A percentile compares a stretch with the other conserved stretches of the same genome.
Conservation (phyloP, 2,888 invertebrate genomes). For the Morpho helenor region DNA sequence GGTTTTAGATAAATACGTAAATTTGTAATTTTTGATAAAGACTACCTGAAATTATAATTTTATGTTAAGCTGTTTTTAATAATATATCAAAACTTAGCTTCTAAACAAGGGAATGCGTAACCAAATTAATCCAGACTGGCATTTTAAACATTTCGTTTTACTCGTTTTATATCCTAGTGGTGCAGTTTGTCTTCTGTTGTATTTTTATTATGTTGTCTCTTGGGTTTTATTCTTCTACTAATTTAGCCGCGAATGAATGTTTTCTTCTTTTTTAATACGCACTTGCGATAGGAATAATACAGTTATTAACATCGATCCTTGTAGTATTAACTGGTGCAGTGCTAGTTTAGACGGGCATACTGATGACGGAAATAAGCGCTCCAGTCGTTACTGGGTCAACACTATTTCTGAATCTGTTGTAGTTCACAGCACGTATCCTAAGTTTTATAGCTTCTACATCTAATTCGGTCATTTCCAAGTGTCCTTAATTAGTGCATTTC, state of each 20-base stretch:
- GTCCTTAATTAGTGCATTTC: constrained; percentile 40
- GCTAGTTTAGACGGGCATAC: constrained; percentile 46
- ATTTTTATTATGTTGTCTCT: constrained; percentile 20
- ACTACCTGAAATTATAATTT: no score
- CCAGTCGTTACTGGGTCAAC: constrained; percentile 75
- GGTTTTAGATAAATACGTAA: no score
- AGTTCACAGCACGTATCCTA: constrained; percentile 56
- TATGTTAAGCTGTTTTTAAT: no score
- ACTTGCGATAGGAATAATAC: constrained; percentile 26
- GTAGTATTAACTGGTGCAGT: constrained; percentile 38
- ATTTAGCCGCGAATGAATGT: constrained; percentile 15
- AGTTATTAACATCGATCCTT: constrained; percentile 38
- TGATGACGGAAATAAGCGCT: constrained; percentile 76
- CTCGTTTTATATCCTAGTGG: constrained; percentile 10
- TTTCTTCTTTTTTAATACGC: constrained; percentile 21
- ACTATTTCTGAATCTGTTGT: constrained; percentile 73
- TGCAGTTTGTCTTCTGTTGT: constrained; percentile 18
- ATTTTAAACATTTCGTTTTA: constrained; percentile 1
- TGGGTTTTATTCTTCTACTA: constrained; percentile 21
- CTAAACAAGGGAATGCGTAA: not conserved
- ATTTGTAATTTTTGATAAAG: no score
- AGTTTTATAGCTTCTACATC: constrained; percentile 53
- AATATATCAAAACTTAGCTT: no score
- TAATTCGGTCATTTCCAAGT: constrained; percentile 38
- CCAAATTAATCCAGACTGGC: not conserved